A percentile compares a stretch with the other conserved stretches of the same genome.
These are phyloP conservation scores for Ectobius pallidus DNA, from an alignment of 2,888 invertebrate genomes.

Conservation along the genomic window DNA sequence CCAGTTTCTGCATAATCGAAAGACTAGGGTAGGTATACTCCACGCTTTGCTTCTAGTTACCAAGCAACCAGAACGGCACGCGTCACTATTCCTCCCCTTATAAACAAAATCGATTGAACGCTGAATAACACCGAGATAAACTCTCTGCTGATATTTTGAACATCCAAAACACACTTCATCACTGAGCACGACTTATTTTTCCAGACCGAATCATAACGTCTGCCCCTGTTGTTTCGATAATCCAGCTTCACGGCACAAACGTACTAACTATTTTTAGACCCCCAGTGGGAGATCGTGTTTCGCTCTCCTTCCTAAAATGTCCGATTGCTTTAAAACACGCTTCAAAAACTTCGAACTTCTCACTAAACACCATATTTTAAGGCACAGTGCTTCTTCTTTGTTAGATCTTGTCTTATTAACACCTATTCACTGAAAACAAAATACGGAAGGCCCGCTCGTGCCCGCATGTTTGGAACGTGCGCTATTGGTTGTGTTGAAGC, in stretches of 20 bases:
- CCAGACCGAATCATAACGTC: neutral
- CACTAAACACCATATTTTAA: too few species aligned
- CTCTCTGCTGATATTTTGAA: too few species aligned
- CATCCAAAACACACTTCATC: too few species aligned
- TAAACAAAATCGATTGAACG: conserved; percentile 12
- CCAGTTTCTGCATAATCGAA: neutral
- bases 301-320: conserved; percentile 41
- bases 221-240: conserved; percentile 27
- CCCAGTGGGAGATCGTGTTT: conserved; percentile 39
- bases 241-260: conserved; percentile 14
- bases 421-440: too few species aligned
- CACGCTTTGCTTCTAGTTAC: conserved; percentile 2
- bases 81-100: neutral
- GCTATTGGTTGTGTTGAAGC: neutral
- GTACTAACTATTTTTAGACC: conserved; percentile 33
- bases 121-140: too few species aligned
- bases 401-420: too few species aligned
- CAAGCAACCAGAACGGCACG: conserved; percentile 4
- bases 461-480: too few species aligned
- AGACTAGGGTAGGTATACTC: neutral
- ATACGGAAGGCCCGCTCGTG: too few species aligned
- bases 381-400: too few species aligned
- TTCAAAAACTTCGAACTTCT: neutral
- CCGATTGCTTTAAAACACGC: neutral
- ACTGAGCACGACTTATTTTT: too few species aligned